These are phyloP conservation scores for Aricia agestis DNA, from an alignment of 1,140 invertebrate species.

Conservation along the genomic window DNA sequence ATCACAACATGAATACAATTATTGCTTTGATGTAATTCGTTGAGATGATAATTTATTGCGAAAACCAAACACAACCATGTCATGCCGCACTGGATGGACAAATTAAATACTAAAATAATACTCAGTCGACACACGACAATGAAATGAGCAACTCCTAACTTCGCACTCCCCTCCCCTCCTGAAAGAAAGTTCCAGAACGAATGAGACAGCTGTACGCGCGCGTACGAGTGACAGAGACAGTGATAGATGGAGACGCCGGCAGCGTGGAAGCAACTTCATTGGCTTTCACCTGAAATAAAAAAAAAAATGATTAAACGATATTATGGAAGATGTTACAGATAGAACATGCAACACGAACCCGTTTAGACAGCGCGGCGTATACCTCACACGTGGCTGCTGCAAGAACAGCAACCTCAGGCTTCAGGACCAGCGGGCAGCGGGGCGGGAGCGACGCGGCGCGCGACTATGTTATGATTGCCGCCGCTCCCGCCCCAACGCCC, in stretches of 20 bases:
- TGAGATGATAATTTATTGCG: slow-evolving; percentile 48
- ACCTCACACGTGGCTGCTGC: no score
- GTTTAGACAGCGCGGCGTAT: no score
- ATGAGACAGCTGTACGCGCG: slow-evolving; percentile 48
- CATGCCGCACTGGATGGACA: slow-evolving; percentile 63
- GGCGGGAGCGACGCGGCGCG: no score
- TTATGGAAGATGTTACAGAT: no score
- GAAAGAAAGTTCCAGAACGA: slow-evolving; percentile 40
- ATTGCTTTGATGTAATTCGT: slow-evolving; percentile 68
- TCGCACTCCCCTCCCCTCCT: slow-evolving; percentile 16
- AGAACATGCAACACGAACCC: no score
- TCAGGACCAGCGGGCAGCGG: no score
- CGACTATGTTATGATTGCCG: no score
- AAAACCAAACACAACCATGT: slow-evolving; percentile 36
- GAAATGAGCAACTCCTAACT: slow-evolving; percentile 49
- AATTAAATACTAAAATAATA: slow-evolving; percentile 43
- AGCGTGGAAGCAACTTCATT: slow-evolving; percentile 36
- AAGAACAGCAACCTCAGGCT: no score
- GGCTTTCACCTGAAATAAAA: slow-evolving; percentile 41
- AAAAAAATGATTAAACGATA: neutral
- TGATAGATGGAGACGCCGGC: slow-evolving; percentile 42
- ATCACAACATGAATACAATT: slow-evolving; percentile 29
- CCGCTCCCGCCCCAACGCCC: no score
- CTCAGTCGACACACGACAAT: slow-evolving; percentile 33
- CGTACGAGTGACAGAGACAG: slow-evolving; percentile 62